Evolutionary conservation across 2,797 vertebrate species (phyloP), one percentile per base, ranked within the genome.

Genomic region (Pempheris klunzingeri): DNA sequence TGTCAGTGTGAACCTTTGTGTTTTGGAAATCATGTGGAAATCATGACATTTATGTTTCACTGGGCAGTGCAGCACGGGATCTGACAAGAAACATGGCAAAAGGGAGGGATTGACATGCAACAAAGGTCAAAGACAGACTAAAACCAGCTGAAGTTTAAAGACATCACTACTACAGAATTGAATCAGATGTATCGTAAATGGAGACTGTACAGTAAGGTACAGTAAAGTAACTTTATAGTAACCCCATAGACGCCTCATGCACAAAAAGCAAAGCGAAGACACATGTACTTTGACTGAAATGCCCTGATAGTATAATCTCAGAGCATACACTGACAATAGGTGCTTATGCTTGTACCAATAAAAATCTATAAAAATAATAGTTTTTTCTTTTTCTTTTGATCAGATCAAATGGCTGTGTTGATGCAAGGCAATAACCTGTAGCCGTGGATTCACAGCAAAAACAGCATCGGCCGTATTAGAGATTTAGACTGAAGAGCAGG

Each of bases 401-500:
- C 39, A 53, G 54, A 12, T 66, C 66, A 68, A 87, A 75, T 58
- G 12, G 5, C 18, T 22, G 44, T 38, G 66, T 66, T 49, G 26
- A 38, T 43, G 34, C 26, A 50, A 55, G 49, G 30, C 38, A 50
- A 30, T 54, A 66, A 78, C 39, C 77, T 75, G 55, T 36, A 70
- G 66, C 50, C 28, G 34, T 49, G 55, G 54, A 71, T 49, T 43
- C 49, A 69, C 28, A 32, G 58, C 59, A 74, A 64, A 71, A 75
- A 69, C 54, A 44, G 58, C 34, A 69, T 79, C 47, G 41, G 73
- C 78, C 44, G 65, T 36, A 78, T 80, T 71, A 77, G 32, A 74
- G 62, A 84, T 65, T 84, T 68, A 73, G 11, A 52, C 43, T 66
- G 54, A 71, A 80, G 24, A 71, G 74, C 77, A 53, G 53, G 41